Conservation (phyloP, 1,140 invertebrate genomes). For the Drosophila nigromelanica region DNA sequence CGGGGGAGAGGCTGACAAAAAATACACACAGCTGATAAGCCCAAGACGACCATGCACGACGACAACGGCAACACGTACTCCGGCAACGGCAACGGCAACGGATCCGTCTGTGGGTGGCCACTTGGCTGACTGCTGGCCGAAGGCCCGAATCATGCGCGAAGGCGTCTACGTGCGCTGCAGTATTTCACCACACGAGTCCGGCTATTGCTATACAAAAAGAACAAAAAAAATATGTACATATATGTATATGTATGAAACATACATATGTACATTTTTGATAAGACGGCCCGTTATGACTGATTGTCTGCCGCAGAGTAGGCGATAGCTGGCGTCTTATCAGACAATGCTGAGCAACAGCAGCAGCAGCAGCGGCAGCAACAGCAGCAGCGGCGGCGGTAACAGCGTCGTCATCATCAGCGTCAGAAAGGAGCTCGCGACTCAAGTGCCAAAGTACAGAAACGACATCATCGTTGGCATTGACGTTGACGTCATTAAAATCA, state of each 20-base stretch:
- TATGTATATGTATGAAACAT: no score
- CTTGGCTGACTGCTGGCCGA: not conserved
- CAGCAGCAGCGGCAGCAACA: not conserved
- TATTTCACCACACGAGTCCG: constrained; percentile 65
- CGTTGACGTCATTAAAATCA: constrained; percentile 44
- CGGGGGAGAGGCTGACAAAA: constrained; percentile 40
- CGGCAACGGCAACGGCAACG: not conserved
- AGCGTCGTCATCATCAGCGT: constrained; percentile 26
- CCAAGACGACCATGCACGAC: constrained; percentile 42
- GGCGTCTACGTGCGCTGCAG: constrained; percentile 66
- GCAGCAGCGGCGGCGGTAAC: not conserved
- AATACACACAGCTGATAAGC: constrained; percentile 43
- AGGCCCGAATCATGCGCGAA: constrained; percentile 1
- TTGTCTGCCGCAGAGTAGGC: constrained; percentile 54
- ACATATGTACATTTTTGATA: no score
- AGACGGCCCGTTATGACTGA: constrained; percentile 68
- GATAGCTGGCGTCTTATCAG: constrained; percentile 56
- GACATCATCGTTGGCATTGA: constrained; percentile 64
- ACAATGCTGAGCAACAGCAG: not conserved
- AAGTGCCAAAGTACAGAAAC: constrained; percentile 53
- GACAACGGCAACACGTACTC: constrained; percentile 57
- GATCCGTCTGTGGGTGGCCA: not conserved
- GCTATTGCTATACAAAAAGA: constrained; percentile 26
- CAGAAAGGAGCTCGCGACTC: constrained; percentile 41
- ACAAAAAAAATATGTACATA: no score